Conservation (phyloP, 2,113 vertebrate species). For the Siphamia tubifer region DNA sequence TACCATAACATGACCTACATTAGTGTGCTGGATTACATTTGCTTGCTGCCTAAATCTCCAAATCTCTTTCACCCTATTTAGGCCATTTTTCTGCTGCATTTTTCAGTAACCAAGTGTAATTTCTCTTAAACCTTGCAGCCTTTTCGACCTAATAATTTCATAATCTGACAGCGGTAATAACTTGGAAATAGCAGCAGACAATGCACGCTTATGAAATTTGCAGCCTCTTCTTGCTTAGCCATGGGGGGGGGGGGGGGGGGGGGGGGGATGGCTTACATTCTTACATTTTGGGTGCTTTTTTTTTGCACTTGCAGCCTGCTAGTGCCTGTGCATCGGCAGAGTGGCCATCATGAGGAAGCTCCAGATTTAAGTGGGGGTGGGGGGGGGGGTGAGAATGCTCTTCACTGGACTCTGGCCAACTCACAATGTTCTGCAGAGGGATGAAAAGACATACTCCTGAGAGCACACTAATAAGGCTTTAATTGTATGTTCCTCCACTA, state of each 20-base stretch:
- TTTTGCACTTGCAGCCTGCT: constrained; percentile 21
- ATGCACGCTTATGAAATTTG: constrained; percentile 1
- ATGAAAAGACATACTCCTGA: constrained; percentile 82
- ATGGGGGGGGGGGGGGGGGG: no score
- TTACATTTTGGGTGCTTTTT: constrained; percentile 14
- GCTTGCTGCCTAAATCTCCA: constrained; percentile 49
- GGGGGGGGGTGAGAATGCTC: no score
- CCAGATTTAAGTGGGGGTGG: constrained; percentile 44
- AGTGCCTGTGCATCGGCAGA: constrained; percentile 25
- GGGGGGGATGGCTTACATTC: no score
- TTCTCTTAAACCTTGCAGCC: constrained; percentile 36
- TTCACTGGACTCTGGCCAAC: constrained; percentile 76
- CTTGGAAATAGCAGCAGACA: constrained; percentile 1
- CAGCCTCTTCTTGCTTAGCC: background rate
- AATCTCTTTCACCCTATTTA: constrained; percentile 69
- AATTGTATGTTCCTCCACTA: constrained; percentile 86
- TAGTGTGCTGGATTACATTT: constrained; percentile 54
- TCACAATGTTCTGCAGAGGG: constrained; percentile 81
- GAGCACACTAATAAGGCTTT: constrained; percentile 79
- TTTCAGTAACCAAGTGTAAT: constrained; percentile 25
- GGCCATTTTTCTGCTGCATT: constrained; percentile 43
- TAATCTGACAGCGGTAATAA: constrained; percentile 17
- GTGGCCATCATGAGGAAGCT: constrained; percentile 33
- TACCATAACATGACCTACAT: constrained; percentile 63
- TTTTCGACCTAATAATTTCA: constrained; percentile 34